phyloP scores from a whole-genome alignment of 2,797 vertebrate species.

The Darevskia nairensis region DNA sequence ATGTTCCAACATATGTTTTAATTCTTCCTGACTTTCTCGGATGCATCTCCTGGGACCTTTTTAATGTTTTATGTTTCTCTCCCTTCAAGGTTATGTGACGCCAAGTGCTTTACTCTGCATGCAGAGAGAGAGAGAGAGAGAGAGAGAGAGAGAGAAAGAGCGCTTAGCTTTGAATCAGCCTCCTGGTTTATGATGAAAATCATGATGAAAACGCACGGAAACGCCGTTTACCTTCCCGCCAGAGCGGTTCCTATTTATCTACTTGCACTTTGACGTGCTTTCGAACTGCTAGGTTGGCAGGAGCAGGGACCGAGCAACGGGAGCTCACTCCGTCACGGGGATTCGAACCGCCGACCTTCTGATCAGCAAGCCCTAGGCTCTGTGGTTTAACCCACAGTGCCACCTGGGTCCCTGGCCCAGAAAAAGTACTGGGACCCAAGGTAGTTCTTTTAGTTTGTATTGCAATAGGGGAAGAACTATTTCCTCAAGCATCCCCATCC shows the following conservation, averaged over 20 bases:
- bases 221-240: too few relatives aligned
- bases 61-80: conserved; percentile 55
- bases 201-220: not conserved
- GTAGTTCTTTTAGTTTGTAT: too few relatives aligned
- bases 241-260: too few relatives aligned
- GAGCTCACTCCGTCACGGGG: too few relatives aligned
- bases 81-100: conserved; percentile 55
- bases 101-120: conserved; percentile 54
- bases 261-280: too few relatives aligned
- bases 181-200: conserved; percentile 56
- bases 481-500: not conserved
- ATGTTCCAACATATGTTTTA: conserved; percentile 71
- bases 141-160: not conserved
- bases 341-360: too few relatives aligned
- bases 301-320: too few relatives aligned
- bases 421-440: too few relatives aligned
- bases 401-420: too few relatives aligned
- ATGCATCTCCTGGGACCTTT: conserved; percentile 58
- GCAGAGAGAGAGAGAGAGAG: not conserved
- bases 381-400: too few relatives aligned
- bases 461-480: not conserved
- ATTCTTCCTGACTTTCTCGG: conserved; percentile 61
- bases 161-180: not conserved
- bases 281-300: too few relatives aligned
- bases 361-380: too few relatives aligned